Evolutionary conservation across 2,113 vertebrate species (phyloP), one percentile per base, ranked within the genome.

Genomic region (Carassius auratus): DNA sequence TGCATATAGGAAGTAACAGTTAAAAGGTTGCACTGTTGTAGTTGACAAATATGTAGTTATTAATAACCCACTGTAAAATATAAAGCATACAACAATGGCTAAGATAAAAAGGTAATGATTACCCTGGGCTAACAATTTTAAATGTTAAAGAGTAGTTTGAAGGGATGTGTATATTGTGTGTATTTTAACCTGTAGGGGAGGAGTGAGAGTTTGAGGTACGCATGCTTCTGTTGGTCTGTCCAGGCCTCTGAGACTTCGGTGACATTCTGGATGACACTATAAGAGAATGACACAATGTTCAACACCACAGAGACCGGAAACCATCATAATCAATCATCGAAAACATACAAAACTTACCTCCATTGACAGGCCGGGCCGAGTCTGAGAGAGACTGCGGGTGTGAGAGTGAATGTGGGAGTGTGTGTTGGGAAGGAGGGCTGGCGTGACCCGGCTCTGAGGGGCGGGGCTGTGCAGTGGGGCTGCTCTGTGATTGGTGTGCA

Each of bases 171-270:
- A 26, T 50, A 50, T 50, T 26, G 62, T 30, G 42, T 68, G 42
- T 52, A 36, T 85, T 6, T 57, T 59, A 85, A 95, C 94, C 95
- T 91, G 95, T 92, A 45, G 96, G 93, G 83, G 95, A 93, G 73
- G 85, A 83, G 74, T 93, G 96, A 26, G 93, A 93, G 84, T 95
- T 94, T 77, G 95, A 90, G 74, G 93, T 90, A 50, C 95, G 94
- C 52, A 93, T 88, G 55, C 94, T 93, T 93, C 96, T 95, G 87
- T 94, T 96, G 36, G 94, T 94, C 89, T 96, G 96, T 73, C 92
- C 78, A 75, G 95, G 95, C 88, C 96, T 94, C 91, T 97, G 97
- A 80, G 96, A 94, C 93, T 98, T 98, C 14, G 97, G 97, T 59
- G 97, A 98, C 85, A 96, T 97, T 91, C 96, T 95, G 79, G 94